phyloP scores from a whole-genome alignment of 2,797 vertebrate species.

The Neosilurus hyrtlii region DNA sequence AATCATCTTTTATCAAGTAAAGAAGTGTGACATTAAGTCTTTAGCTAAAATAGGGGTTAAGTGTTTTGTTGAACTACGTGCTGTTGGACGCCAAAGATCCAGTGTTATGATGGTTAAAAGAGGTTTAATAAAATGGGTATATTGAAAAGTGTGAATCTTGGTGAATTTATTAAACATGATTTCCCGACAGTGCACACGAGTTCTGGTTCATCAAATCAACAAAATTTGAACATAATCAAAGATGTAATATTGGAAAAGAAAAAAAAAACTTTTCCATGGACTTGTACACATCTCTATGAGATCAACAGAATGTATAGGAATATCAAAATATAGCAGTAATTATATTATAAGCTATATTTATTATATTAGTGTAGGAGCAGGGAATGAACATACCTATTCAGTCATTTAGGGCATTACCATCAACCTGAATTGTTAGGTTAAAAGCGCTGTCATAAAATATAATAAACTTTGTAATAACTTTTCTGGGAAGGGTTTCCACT shows the following conservation, averaged over 20 bases:
- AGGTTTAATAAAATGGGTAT: conserved; percentile 58
- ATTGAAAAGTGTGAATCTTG: conserved; percentile 31
- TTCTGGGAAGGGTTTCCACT: neutral
- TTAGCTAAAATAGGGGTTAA: conserved; percentile 59
- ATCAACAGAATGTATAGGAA: too few relatives aligned
- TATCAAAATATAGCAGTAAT: too few relatives aligned
- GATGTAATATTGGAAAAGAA: neutral
- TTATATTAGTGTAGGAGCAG: neutral
- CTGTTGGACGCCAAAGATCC: conserved; percentile 65
- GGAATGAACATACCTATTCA: neutral
- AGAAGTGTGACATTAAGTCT: conserved; percentile 55
- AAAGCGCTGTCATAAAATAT: neutral
- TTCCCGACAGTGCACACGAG: neutral
- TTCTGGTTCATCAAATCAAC: neutral
- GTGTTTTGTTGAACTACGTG: conserved; percentile 57
- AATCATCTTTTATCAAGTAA: conserved; percentile 44
- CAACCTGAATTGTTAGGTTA: neutral
- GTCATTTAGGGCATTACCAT: neutral
- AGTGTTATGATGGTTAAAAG: conserved; percentile 54
- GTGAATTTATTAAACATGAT: neutral
- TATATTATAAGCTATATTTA: neutral
- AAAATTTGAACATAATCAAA: neutral
- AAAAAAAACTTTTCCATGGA: neutral
- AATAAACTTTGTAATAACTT: too few relatives aligned
- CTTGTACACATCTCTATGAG: too few relatives aligned